A percentile compares a stretch with the other conserved stretches of the same genome.
These are phyloP conservation scores for Phrynocephalus forsythii DNA, from an alignment of 2,797 vertebrate species.

Conservation along the genomic window DNA sequence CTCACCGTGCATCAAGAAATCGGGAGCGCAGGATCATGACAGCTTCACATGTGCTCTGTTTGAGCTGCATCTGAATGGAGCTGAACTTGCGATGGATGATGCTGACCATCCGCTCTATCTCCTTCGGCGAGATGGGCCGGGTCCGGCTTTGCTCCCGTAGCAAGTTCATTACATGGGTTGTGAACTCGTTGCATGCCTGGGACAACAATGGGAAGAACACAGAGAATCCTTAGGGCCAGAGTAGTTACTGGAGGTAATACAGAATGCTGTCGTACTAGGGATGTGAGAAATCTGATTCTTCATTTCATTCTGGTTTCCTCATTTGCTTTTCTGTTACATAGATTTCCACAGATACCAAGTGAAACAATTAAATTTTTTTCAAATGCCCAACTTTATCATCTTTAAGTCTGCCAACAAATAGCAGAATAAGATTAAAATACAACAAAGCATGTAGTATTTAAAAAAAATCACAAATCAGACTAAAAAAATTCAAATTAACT, in stretches of 20 bases:
- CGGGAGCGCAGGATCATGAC: constrained; percentile 99
- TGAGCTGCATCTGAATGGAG: constrained; percentile 99
- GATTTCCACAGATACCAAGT: background rate
- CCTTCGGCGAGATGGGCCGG: constrained; percentile 95
- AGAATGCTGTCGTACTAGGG: background rate
- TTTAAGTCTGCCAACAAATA: too few relatives aligned
- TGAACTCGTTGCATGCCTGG: constrained; percentile 97
- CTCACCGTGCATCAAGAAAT: constrained; percentile 94
- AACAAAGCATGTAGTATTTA: too few relatives aligned
- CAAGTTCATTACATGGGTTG: constrained; percentile 98
- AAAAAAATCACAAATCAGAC: too few relatives aligned
- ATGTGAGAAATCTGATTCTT: background rate
- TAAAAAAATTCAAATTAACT: too few relatives aligned
- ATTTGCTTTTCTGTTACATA: background rate
- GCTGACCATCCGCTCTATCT: constrained; percentile 97
- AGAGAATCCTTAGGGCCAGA: constrained; percentile 65
- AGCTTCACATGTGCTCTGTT: constrained; percentile 96
- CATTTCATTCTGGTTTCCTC: background rate
- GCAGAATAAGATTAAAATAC: too few relatives aligned
- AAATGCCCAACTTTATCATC: too few relatives aligned
- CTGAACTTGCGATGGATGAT: constrained; percentile 99
- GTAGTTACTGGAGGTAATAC: constrained; percentile 21
- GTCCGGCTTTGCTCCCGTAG: constrained; percentile 95
- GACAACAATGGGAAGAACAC: constrained; percentile 57
- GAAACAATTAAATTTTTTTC: too few relatives aligned